Evolutionary conservation across 2,113 vertebrate genomes (phyloP), one percentile per base, ranked within the genome.

Genomic region (Phalacrocorax pelagicus): DNA sequence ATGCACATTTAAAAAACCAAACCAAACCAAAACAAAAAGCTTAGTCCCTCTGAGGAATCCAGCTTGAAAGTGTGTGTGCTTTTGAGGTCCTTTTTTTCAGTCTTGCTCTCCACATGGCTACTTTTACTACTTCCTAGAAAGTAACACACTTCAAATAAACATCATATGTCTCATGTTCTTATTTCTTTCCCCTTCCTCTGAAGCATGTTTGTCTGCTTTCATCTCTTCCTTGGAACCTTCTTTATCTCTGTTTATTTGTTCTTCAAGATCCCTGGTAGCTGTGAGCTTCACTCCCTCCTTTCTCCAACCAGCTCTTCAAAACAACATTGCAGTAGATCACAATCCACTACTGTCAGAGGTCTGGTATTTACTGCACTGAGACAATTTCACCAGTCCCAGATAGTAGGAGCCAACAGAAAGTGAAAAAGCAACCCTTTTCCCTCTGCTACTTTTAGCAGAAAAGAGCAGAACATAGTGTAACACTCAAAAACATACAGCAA

Each of bases 381-480:
- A 84, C 13, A 74, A 66, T 40, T 85, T 74, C 57, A 75, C 22
- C 22, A n/a, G 26, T 3, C 9, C 12, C 26, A 52, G 29, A 63
- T 5, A 69, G 22, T 0, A 86, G 54, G 9, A 82, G 15, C 4
- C 71, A 85, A 36, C 22, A 82, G 38, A 61, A 74, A 18, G 11
- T 9, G 21, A 38, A 69, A 42, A 72, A 74, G 1, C 26, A 92
- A 2, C 22, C 3, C 20, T 90, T 7, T 52, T 92, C 32, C 44
- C 44, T 55, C 42, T 94, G 65, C 42, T 78, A 29, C 85, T 85
- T 94, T 90, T 52, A 96, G 61, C 88, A 85, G 81, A 96, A 81
- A 36, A 86, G 67, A 44, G 22, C 16, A 77, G 73, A 96, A n/a
- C 52, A 72, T 26, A 30, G 55, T 22, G 40, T 46, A 95, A 40